Percentiles rank a stretch among this genome's conserved stretches.
Evolutionary conservation across 2,888 invertebrate species (phyloP).

Genomic region (Cosmorhoe ocellata): DNA sequence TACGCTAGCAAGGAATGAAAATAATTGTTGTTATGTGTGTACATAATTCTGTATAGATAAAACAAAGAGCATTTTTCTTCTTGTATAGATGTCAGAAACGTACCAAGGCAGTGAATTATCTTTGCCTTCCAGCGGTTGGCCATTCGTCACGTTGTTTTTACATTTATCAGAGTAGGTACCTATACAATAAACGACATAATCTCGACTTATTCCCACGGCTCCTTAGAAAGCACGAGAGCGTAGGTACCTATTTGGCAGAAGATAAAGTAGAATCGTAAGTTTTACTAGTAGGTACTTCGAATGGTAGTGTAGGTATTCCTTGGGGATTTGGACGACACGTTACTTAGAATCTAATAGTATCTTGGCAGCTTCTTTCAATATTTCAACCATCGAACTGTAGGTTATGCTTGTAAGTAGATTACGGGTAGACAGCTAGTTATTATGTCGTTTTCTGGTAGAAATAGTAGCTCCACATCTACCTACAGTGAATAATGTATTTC

Average conservation of each 20-base stretch:
- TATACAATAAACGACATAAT: slow-evolving; percentile 44
- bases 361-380: slow-evolving; percentile 27
- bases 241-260: slow-evolving; percentile 41
- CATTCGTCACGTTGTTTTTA: slow-evolving; percentile 45
- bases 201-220: slow-evolving; percentile 41
- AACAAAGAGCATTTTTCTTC: too few species aligned
- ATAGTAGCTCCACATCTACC: background rate
- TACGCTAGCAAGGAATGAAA: too few species aligned
- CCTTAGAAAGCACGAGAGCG: slow-evolving; percentile 39
- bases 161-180: slow-evolving; percentile 40
- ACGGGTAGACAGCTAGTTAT: background rate
- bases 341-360: slow-evolving; percentile 23
- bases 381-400: slow-evolving; percentile 5
- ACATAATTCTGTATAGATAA: background rate
- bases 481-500: slow-evolving; percentile 4
- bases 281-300: slow-evolving; percentile 30
- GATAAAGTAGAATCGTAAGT: slow-evolving; percentile 40
- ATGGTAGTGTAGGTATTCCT: slow-evolving; percentile 20
- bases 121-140: slow-evolving; percentile 25
- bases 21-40: background rate
- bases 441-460: background rate
- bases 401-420: background rate
- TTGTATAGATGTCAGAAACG: slow-evolving; percentile 16
- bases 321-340: slow-evolving; percentile 28
- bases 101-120: slow-evolving; percentile 20